phyloP scores from a whole-genome alignment of 1,140 invertebrate species.

The Episyrphus balteatus region DNA sequence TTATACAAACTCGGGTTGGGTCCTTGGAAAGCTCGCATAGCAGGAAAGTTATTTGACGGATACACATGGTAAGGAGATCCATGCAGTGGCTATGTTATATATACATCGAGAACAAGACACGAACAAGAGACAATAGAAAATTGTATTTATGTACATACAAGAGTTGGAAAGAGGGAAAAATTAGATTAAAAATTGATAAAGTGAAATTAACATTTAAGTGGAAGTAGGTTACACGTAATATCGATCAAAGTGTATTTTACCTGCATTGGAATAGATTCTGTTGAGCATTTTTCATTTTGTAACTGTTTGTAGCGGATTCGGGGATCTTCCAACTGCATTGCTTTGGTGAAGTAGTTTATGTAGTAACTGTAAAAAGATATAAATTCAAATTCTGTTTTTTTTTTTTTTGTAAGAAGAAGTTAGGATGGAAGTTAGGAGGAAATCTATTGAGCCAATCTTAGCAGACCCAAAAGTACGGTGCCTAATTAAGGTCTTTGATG shows the following conservation, averaged over 20 bases:
- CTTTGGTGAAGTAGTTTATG: slow-evolving; percentile 60
- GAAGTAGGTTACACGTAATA: neutral
- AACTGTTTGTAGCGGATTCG: slow-evolving; percentile 45
- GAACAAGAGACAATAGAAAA: neutral
- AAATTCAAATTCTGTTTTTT: too few species aligned
- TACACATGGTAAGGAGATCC: slow-evolving; percentile 35
- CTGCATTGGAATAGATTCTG: slow-evolving; percentile 46
- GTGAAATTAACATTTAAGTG: neutral
- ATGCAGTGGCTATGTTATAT: slow-evolving; percentile 19
- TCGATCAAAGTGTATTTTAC: slow-evolving; percentile 19
- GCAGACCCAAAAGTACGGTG: too few species aligned
- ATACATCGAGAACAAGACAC: slow-evolving; percentile 3
- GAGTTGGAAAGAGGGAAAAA: neutral
- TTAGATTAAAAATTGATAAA: neutral
- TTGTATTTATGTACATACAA: too few species aligned
- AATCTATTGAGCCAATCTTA: too few species aligned
- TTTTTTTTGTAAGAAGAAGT: too few species aligned
- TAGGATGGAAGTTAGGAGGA: too few species aligned
- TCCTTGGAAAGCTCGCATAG: slow-evolving; percentile 31
- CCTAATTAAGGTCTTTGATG: too few species aligned
- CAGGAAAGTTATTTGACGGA: slow-evolving; percentile 32
- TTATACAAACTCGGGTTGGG: slow-evolving; percentile 21
- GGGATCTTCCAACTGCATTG: slow-evolving; percentile 58
- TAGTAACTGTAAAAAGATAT: slow-evolving; percentile 48
- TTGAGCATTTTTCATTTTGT: slow-evolving; percentile 39